These are phyloP conservation scores for Leptinotarsa peninsularis DNA, from an alignment of 2,888 invertebrate species.

Conservation along the genomic window DNA sequence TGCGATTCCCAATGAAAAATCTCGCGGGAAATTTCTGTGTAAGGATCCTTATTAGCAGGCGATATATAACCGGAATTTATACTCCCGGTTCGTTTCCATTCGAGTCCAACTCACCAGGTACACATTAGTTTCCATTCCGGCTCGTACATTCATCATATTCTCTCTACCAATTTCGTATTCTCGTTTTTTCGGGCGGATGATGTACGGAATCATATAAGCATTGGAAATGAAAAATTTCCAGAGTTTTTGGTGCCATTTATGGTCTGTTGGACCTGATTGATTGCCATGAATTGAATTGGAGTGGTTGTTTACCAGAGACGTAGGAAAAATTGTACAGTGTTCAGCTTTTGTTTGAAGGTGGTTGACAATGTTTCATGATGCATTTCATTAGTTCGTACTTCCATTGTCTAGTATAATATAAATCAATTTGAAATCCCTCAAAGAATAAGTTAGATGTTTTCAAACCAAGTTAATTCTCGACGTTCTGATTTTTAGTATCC, in stretches of 20 bases:
- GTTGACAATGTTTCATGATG: no score
- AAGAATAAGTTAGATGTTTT: no score
- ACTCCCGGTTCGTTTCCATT: constrained; percentile 26
- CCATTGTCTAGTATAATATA: no score
- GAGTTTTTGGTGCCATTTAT: not conserved
- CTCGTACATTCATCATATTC: constrained; percentile 28
- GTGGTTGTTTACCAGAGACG: no score
- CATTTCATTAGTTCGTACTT: no score
- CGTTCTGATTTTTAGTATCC: no score
- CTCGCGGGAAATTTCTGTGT: constrained; percentile 24
- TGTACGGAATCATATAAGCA: not conserved
- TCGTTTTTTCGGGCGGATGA: not conserved
- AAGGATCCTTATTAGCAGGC: constrained; percentile 29
- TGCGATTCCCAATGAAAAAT: constrained; percentile 3
- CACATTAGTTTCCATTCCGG: constrained; percentile 34
- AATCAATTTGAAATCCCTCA: no score
- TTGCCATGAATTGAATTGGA: no score
- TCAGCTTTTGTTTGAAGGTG: no score
- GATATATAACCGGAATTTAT: constrained; percentile 29
- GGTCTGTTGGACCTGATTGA: not conserved
- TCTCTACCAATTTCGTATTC: constrained; percentile 15
- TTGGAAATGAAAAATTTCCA: not conserved
- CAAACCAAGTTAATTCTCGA: no score
- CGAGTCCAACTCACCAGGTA: constrained; percentile 31
- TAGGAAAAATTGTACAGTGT: no score